Conservation (phyloP, 2,797 vertebrate genomes). For the Arctocebus calabarensis region DNA sequence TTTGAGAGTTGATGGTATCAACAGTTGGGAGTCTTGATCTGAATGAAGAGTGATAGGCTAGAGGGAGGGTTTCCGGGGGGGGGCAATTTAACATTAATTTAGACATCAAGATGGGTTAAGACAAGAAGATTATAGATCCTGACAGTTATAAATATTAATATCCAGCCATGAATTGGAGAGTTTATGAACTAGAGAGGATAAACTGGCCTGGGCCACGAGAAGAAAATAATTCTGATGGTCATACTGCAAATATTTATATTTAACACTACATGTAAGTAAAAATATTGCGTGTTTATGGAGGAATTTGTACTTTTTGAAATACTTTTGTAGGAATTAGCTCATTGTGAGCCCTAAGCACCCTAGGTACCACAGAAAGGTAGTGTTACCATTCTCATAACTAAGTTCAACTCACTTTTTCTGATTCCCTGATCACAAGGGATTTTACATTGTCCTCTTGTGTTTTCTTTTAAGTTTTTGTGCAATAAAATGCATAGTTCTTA, state of each 20-base stretch:
- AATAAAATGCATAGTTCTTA: background rate
- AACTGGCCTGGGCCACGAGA: background rate
- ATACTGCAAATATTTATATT: background rate
- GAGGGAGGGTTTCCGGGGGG: background rate
- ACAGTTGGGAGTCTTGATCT: background rate
- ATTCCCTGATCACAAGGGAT: background rate
- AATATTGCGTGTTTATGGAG: background rate
- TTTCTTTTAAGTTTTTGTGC: background rate
- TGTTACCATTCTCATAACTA: background rate
- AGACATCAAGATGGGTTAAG: background rate
- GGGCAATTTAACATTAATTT: background rate
- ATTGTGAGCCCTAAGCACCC: background rate
- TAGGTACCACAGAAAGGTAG: background rate
- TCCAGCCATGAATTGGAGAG: background rate
- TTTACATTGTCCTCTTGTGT: background rate
- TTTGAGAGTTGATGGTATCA: background rate
- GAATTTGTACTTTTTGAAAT: slow-evolving; percentile 1
- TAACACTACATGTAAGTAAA: background rate
- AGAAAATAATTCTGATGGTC: background rate
- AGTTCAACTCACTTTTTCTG: background rate
- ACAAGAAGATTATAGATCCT: background rate
- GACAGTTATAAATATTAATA: no score
- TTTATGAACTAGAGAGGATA: background rate
- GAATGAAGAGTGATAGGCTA: background rate
- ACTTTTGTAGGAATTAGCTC: background rate